These are phyloP conservation scores for Siniperca scherzeri DNA, from an alignment of 2,797 vertebrate genomes.

Conservation along the genomic window DNA sequence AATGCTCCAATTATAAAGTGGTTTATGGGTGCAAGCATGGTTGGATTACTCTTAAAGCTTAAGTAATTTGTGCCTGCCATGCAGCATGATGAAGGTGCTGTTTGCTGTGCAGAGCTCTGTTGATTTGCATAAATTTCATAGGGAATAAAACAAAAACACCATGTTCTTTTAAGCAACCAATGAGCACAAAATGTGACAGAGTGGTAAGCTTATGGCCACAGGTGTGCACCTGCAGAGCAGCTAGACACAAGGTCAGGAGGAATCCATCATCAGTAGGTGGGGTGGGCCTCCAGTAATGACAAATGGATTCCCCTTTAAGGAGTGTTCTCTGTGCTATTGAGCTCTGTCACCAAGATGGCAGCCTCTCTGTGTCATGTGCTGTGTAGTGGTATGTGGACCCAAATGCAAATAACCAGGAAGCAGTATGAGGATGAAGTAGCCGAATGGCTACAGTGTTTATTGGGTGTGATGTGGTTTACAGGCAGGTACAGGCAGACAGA, in stretches of 20 bases:
- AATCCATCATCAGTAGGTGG: slow-evolving; percentile 19
- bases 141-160: slow-evolving; percentile 35
- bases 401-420: too few species aligned
- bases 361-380: too few species aligned
- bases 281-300: neutral
- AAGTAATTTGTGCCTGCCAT: slow-evolving; percentile 48
- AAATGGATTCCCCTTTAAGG: slow-evolving; percentile 6
- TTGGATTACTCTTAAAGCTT: slow-evolving; percentile 66
- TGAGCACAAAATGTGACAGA: slow-evolving; percentile 13
- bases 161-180: slow-evolving; percentile 16
- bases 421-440: too few species aligned
- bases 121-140: slow-evolving; percentile 53
- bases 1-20: slow-evolving; percentile 59
- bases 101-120: slow-evolving; percentile 32
- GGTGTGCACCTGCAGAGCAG: slow-evolving; percentile 16
- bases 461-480: too few species aligned
- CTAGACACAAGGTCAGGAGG: slow-evolving; percentile 14
- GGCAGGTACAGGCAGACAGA: too few species aligned
- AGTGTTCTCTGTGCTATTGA: neutral
- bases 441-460: too few species aligned
- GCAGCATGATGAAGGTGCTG: slow-evolving; percentile 44
- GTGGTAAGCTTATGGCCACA: neutral
- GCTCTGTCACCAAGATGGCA: slow-evolving; percentile 9
- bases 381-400: too few species aligned
- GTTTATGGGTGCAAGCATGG: slow-evolving; percentile 54